phyloP scores from a whole-genome alignment of 2,797 vertebrate species.

The Cryptoprocta ferox region DNA sequence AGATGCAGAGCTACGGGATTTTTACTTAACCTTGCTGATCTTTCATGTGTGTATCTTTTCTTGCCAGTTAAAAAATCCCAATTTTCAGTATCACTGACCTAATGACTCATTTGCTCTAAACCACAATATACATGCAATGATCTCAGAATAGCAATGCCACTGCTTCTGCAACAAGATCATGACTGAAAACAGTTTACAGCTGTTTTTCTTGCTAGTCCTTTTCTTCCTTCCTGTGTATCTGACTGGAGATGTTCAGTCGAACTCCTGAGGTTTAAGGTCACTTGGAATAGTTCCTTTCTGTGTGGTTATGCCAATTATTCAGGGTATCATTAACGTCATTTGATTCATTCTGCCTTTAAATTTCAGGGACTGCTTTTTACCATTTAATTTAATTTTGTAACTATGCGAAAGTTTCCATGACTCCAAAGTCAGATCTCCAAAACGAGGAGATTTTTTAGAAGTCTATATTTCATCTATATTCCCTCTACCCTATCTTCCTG shows the following conservation, averaged over 20 bases:
- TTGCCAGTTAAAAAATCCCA: neutral
- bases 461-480: neutral
- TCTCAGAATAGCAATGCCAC: neutral
- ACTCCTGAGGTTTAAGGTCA: neutral
- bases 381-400: constrained; percentile 25
- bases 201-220: neutral
- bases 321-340: neutral
- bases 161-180: neutral
- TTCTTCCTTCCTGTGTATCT: neutral
- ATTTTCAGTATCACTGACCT: neutral
- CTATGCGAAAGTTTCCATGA: neutral
- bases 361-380: constrained; percentile 36
- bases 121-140: neutral
- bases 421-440: constrained; percentile 51
- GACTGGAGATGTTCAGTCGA: neutral
- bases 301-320: neutral
- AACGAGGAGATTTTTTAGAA: constrained; percentile 32
- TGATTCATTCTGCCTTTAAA: constrained; percentile 42
- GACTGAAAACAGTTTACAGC: neutral
- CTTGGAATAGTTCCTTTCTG: neutral
- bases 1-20: neutral
- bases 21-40: neutral
- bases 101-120: neutral
- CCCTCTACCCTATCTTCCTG: neutral
- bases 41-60: neutral